A percentile compares a stretch with the other conserved stretches of the same genome.
These are phyloP conservation scores for Motacilla tschutschensis DNA, from an alignment of 2,113 vertebrate genomes.

Conservation along the genomic window DNA sequence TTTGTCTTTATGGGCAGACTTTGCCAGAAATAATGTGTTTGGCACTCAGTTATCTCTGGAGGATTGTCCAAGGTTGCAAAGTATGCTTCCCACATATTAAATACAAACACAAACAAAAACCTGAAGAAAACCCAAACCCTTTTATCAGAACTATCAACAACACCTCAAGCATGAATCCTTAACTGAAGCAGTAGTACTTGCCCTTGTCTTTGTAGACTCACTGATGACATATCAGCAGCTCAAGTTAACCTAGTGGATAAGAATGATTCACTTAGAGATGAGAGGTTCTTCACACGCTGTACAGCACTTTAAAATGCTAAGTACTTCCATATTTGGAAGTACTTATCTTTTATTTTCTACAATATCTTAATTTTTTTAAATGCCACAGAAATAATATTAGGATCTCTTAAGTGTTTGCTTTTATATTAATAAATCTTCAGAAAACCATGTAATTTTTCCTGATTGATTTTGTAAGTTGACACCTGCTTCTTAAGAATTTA, in stretches of 20 bases:
- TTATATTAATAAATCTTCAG: conserved; percentile 32
- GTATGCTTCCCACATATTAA: background rate
- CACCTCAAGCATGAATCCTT: background rate
- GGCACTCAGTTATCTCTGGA: background rate
- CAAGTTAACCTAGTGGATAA: background rate
- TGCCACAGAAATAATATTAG: background rate
- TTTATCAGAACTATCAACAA: background rate
- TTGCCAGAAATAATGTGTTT: background rate
- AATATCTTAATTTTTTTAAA: background rate
- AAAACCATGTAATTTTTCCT: conserved; percentile 10
- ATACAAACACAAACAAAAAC: background rate
- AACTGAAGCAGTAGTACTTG: background rate
- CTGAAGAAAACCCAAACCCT: background rate
- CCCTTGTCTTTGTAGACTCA: background rate
- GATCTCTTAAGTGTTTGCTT: conserved; percentile 15
- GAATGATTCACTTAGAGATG: conserved; percentile 9
- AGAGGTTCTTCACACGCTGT: conserved; percentile 30
- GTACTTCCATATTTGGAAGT: background rate
- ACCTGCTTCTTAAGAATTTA: conserved; percentile 5
- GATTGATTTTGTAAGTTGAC: conserved; percentile 14
- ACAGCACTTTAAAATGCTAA: conserved; percentile 28
- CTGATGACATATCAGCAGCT: background rate
- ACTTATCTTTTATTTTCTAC: conserved; percentile 9
- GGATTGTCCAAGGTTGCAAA: background rate
- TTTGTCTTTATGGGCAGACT: background rate